Conservation (phyloP, 1,140 invertebrate species). For the Gryllus bimaculatus region DNA sequence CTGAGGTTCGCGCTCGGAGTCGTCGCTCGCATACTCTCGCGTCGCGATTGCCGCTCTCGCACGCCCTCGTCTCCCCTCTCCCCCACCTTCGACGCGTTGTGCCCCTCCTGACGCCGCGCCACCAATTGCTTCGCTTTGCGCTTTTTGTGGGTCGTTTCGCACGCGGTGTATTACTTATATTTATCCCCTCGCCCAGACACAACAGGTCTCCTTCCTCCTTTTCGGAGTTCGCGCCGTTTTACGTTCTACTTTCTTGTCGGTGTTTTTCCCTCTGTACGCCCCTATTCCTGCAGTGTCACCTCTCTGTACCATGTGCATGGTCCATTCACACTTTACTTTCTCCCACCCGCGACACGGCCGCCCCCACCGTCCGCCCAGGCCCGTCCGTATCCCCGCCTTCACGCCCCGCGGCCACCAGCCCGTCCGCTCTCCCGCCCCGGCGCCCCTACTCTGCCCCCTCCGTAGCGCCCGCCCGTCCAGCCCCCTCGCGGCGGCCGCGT, state of each 20-base stretch:
- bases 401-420: too few relatives aligned
- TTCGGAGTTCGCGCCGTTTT: neutral
- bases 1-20: too few relatives aligned
- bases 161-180: neutral
- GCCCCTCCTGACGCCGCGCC: neutral
- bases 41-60: neutral
- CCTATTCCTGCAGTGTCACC: neutral
- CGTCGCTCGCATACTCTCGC: too few relatives aligned
- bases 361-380: too few relatives aligned
- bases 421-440: neutral
- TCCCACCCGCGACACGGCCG: neutral
- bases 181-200: neutral
- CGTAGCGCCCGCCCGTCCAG: neutral
- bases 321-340: neutral
- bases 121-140: neutral
- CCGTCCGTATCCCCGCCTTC: neutral
- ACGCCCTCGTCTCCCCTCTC: too few relatives aligned
- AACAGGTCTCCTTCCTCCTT: neutral
- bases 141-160: neutral
- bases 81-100: neutral
- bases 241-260: neutral
- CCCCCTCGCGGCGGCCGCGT: neutral
- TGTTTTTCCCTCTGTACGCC: neutral
- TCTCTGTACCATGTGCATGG: neutral
- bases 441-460: too few relatives aligned